Evolutionary conservation across 1,140 invertebrate genomes (phyloP).

Genomic region (Drosophila burlai): DNA sequence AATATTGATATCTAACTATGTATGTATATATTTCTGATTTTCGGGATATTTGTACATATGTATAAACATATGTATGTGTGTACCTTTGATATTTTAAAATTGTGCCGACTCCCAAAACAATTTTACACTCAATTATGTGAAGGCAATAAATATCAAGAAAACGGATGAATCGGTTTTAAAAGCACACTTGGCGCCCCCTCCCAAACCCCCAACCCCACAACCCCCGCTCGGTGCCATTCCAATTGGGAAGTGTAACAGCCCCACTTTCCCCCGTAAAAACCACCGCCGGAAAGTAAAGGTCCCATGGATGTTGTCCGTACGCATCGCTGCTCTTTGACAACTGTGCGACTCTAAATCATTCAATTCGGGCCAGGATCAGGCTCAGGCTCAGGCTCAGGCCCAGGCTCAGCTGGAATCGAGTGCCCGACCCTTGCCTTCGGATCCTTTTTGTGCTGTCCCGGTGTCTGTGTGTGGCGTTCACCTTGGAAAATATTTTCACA

Average conservation of each 20-base stretch:
- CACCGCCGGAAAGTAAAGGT: constrained; percentile 3
- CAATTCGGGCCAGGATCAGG: constrained; percentile 51
- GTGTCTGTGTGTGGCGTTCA: constrained; percentile 67
- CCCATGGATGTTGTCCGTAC: constrained; percentile 48
- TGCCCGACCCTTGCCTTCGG: constrained; percentile 29
- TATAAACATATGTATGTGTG: no score
- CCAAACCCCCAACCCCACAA: constrained; percentile 14
- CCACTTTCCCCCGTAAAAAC: background rate
- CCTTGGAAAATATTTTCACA: constrained; percentile 82
- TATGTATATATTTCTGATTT: background rate
- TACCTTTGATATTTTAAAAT: constrained; percentile 11
- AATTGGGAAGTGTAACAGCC: constrained; percentile 25
- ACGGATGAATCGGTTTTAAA: constrained; percentile 80
- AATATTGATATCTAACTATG: background rate
- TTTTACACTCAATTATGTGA: constrained; percentile 79
- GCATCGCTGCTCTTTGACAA: constrained; percentile 84
- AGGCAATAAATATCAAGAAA: constrained; percentile 72
- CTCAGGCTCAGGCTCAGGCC: background rate
- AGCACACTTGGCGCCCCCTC: constrained; percentile 69
- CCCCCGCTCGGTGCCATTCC: constrained; percentile 8
- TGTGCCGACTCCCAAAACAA: constrained; percentile 36
- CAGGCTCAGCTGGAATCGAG: constrained; percentile 65
- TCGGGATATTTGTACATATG: background rate
- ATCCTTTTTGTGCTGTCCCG: constrained; percentile 41
- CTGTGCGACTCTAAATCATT: constrained; percentile 80